phyloP scores from a whole-genome alignment of 2,113 vertebrate genomes.

The Fukomys damarensis region DNA sequence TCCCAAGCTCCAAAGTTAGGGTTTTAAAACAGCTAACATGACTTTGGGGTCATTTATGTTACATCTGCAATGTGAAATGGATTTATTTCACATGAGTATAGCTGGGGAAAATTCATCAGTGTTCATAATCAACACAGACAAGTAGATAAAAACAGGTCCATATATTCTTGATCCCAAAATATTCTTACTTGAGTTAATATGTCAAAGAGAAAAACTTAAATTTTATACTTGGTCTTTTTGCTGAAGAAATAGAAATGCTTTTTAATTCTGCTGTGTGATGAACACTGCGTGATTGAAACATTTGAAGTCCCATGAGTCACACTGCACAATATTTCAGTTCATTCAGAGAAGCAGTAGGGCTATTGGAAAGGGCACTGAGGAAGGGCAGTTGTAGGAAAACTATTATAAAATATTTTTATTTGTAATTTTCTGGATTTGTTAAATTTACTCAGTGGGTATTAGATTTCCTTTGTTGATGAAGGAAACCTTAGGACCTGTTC shows the following conservation, averaged over 20 bases:
- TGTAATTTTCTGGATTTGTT: background rate
- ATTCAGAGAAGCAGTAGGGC: background rate
- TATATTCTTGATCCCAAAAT: accelerated
- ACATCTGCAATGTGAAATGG: background rate
- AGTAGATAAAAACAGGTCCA: background rate
- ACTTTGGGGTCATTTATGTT: background rate
- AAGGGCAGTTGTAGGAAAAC: background rate
- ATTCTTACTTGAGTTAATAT: background rate
- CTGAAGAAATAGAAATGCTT: background rate
- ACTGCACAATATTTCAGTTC: background rate
- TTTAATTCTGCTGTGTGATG: background rate
- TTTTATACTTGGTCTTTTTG: background rate
- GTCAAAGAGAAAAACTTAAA: background rate
- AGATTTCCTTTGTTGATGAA: background rate
- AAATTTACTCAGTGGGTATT: background rate
- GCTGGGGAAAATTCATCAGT: background rate
- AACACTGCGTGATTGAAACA: background rate
- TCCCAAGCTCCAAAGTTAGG: too few species aligned
- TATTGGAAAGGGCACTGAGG: background rate
- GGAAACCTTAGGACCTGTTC: background rate
- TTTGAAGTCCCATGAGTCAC: background rate
- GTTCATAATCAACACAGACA: background rate
- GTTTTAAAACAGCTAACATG: background rate
- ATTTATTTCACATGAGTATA: background rate
- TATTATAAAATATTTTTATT: background rate